Evolutionary conservation across 2,113 vertebrate species (phyloP).

Genomic region (Rousettus leschenaultii): DNA sequence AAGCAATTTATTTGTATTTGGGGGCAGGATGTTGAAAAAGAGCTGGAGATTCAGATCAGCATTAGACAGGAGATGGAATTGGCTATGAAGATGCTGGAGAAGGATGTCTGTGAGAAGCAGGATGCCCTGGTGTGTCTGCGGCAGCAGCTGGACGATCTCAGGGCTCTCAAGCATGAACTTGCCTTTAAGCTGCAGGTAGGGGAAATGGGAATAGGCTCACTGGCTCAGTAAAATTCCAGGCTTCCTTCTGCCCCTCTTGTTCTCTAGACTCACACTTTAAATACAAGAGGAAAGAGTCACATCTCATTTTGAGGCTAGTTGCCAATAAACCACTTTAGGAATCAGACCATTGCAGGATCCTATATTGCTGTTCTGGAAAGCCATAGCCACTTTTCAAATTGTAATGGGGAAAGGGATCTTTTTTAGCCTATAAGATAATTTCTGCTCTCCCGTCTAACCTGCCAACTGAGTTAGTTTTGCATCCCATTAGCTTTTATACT

Average conservation of each 20-base stretch:
- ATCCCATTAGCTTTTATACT: background rate
- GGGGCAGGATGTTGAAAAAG: conserved; percentile 97
- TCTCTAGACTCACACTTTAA: background rate
- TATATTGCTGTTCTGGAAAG: background rate
- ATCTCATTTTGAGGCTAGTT: background rate
- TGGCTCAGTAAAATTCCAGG: background rate
- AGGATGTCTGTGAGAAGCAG: conserved; percentile 98
- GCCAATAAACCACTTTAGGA: background rate
- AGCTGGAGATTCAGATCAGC: conserved; percentile 96
- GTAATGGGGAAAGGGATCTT: background rate
- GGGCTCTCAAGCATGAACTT: conserved; percentile 95
- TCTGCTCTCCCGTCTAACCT: background rate
- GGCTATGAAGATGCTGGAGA: conserved; percentile 99
- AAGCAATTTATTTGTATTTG: background rate
- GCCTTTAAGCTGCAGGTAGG: conserved; percentile 95
- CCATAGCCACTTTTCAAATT: background rate
- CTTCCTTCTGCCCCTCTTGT: background rate
- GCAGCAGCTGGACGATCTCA: conserved; percentile 95
- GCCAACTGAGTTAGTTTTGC: background rate
- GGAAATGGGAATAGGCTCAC: background rate
- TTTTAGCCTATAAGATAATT: background rate
- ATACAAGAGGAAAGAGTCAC: background rate
- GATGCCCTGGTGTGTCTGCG: conserved; percentile 94
- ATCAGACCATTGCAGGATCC: background rate
- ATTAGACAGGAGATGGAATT: conserved; percentile 99